Evolutionary conservation across 1,140 invertebrate species (phyloP), one percentile per base, ranked within the genome.

Genomic region (Hormaphis cornu): DNA sequence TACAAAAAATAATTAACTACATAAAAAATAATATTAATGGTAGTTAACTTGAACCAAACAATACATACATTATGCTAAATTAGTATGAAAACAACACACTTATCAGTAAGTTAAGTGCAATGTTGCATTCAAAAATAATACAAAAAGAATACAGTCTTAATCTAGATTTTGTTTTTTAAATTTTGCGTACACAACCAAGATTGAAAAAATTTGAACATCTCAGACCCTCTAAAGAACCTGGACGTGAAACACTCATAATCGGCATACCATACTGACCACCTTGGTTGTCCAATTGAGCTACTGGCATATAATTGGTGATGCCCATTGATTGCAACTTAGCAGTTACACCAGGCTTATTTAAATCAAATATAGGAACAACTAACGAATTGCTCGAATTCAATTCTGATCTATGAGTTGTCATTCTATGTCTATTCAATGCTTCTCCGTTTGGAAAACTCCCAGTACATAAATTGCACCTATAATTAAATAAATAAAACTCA

Each of bases 221-320:
- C 14, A 88, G 76, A 74, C 83, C 83, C 72, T 87, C 85, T 35
- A 58, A 5, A 58, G 18, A 20, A 5, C 54, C 54, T 9, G 33
- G 54, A 12, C 33, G 30, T 12, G 33, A 14, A 18, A 85, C 82
- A 14, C 84, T 85, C 53, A 89, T 82, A n/a, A 89, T 85, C 1
- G 88, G 88, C 50, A 89, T 78, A 16, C 85, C 86, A 71, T 86
- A 88, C 44, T 83, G 83, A 10, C 86, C 85, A 14, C 86, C 85
- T 71, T 81, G 81, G 69, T 82, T 81, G 69, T 83, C 83, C 12
- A 85, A 75, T 74, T 85, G 85, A 0, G 85, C 85, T 53, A 89
- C 76, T 3, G 87, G 86, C 72, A 90, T 86, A 76, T 86, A 89
- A 77, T 84, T 86, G 71, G 84, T 83, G 72, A 90, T 87, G 50